These are phyloP conservation scores for Pardalotus punctatus DNA, from an alignment of 2,113 vertebrate species.

Conservation along the genomic window DNA sequence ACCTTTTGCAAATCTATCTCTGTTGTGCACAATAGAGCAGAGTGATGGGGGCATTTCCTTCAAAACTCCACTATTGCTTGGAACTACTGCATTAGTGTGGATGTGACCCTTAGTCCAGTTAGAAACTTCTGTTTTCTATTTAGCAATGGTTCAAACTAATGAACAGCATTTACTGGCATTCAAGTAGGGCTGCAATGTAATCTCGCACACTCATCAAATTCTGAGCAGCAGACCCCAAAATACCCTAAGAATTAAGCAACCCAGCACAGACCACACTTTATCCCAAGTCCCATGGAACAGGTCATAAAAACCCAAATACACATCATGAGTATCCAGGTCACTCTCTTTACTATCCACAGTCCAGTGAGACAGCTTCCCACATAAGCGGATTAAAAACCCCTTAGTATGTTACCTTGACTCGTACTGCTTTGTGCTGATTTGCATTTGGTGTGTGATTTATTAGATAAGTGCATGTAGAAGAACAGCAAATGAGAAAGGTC, in stretches of 20 bases:
- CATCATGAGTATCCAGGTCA: not conserved
- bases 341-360: not conserved
- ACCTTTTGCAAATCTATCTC: not conserved
- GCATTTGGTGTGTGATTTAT: not conserved
- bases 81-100: not conserved
- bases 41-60: not conserved
- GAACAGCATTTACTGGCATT: not conserved
- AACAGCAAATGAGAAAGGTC: not conserved
- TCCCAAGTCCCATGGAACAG: not conserved
- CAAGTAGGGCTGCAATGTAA: not conserved
- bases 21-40: not conserved
- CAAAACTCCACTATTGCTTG: not conserved
- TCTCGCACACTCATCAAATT: not conserved
- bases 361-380: not conserved
- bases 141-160: not conserved
- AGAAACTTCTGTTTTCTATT: not conserved
- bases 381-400: not conserved
- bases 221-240: not conserved
- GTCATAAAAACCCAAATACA: not conserved
- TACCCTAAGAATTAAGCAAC: not conserved
- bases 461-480: not conserved
- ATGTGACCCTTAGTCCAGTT: not conserved
- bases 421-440: not conserved
- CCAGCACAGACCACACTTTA: not conserved
- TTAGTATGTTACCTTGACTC: not conserved